Evolutionary conservation across 2,888 invertebrate genomes (phyloP), one percentile per base, ranked within the genome.

Genomic region (Pocota personata): DNA sequence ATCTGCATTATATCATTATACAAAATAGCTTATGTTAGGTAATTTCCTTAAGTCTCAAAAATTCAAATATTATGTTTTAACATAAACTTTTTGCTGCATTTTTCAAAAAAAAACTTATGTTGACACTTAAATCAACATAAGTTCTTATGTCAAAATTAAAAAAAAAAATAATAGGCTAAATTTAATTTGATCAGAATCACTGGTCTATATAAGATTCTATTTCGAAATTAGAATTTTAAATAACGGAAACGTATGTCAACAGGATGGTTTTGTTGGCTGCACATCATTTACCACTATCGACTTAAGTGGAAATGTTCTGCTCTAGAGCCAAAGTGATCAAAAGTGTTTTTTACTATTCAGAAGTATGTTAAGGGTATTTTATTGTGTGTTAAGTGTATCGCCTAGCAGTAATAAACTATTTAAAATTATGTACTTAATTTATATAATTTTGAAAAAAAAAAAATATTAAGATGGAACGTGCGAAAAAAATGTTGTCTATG

Each of bases 91-190:
- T n/a, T n/a, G n/a, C n/a, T n/a, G n/a, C n/a, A n/a, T n/a, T n/a
- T n/a, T n/a, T n/a, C n/a, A 24, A 27, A 27, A 19, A 62, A 43
- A 62, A 62, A 60, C 30, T 62, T 62, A 43, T 46, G 8, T 43
- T 30, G 43, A 46, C 46, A 19, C 30, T 62, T 62, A 43, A 24
- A 8, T 43, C 24, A 21, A 46, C 46, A 19, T 58, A 60, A 40
- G 43, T 37, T 40, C 12, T 27, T 40, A 5, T 58, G 40, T 27
- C 35, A 27, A 46, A 43, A 27, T 43, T 60, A 12, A 37, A 24
- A 58, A n/a, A 24, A 58, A 7, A 21, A 5, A n/a, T n/a, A 21
- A n/a, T 3, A 43, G 16, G 43, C 19, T 16, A 43, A 43, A 16
- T 43, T 16, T 16, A 43, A 43, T 5, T 43, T 19, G 3, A 14